Base-by-base conservation (phyloP, 1,140 invertebrate genomes). In the Lepidotrigona ventralis region DNA sequence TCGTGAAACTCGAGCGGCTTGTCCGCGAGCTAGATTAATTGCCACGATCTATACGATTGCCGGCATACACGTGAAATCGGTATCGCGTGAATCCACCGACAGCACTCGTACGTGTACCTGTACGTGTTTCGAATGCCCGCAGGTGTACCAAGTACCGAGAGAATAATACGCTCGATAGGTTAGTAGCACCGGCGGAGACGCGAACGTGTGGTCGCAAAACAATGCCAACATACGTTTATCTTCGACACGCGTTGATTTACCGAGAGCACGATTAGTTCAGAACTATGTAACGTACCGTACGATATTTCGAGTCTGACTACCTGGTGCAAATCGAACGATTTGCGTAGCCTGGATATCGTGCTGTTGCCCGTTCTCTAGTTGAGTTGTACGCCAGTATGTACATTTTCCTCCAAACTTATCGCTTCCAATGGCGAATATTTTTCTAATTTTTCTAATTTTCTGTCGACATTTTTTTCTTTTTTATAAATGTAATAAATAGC, bases 181-280 rank as follows among this genome's bases (percentile, higher is more conserved):
- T 51, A 76, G 76, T 85, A 51, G 75, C 46, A 54, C 15, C 14
- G 60, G 17, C 54, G 53, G 69, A 72, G 84, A 83, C 85, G 64
- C 74, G 83, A 70, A 74, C 85, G 81, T 63, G 72, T 78, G 46
- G 69, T 69, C 29, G 15, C 60, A 53, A 88, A 84, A 88, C 87
- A 88, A 88, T 88, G 81, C 84, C 66, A 60, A 89, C 86, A 79
- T 88, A 86, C 87, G 78, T 89, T 89, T 89, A 86, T 85, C 81
- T 88, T 79, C 84, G 81, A 84, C 81, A 29, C 81, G 69, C 84
- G 53, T 86, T 88, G 86, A 89, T 89, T 89, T 89, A 89, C 46
- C 46, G 81, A n/a, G 66, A 63, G 46, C 60, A 58, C 86, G 71
- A 76, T 83, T 79, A 88, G 84, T 86, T 73, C 64, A n/a, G 66